A percentile compares a stretch with the other conserved stretches of the same genome.
Evolutionary conservation across 2,113 vertebrate species (phyloP).

Genomic region (Hippotragus niger): DNA sequence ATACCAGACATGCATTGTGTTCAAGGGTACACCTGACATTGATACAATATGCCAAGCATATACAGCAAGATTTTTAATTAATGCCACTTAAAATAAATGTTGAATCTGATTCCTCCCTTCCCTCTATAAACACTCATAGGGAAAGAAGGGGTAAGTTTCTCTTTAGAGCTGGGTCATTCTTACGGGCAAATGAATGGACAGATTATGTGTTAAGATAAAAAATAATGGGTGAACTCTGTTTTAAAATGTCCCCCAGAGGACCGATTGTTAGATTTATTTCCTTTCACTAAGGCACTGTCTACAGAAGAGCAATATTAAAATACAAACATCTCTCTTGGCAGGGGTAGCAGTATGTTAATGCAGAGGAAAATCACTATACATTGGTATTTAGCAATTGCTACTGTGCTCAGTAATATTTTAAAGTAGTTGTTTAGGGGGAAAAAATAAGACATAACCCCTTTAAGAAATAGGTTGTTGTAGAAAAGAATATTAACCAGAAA

Average conservation of each 20-base stretch:
- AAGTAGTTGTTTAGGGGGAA: constrained; percentile 28
- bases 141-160: neutral
- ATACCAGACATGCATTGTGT: neutral
- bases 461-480: constrained; percentile 21
- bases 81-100: neutral
- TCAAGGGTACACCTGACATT: neutral
- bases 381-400: constrained; percentile 35
- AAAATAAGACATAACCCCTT: constrained; percentile 6
- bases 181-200: neutral
- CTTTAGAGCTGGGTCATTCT: neutral
- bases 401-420: constrained; percentile 30
- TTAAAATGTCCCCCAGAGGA: neutral
- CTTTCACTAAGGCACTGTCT: constrained; percentile 11
- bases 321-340: constrained; percentile 6
- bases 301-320: constrained; percentile 45
- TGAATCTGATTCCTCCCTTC: neutral
- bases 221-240: constrained; percentile 29
- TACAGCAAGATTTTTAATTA: neutral
- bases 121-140: neutral
- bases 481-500: constrained; percentile 36
- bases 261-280: constrained; percentile 37
- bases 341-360: neutral
- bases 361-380: constrained; percentile 13
- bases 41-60: neutral
- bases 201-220: neutral